phyloP scores from a whole-genome alignment of 2,113 vertebrate genomes.

The Semicossyphus pulcher region DNA sequence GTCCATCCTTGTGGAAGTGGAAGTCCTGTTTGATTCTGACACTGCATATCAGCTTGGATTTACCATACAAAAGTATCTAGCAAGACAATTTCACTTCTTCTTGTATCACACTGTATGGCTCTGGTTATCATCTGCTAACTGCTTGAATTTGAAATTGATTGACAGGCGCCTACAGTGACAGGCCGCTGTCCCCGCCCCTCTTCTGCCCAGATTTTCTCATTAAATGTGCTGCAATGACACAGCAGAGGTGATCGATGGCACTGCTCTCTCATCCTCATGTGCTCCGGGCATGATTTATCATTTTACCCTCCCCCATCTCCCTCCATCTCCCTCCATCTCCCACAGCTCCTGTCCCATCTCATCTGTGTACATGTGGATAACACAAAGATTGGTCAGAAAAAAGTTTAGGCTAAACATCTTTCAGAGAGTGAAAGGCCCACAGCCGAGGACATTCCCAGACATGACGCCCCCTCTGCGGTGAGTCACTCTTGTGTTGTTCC shows the following conservation, averaged over 20 bases:
- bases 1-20: background rate
- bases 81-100: background rate
- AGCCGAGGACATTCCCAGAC: conserved; percentile 12
- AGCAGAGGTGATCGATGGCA: conserved; percentile 52
- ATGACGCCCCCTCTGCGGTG: background rate
- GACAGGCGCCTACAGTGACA: conserved; percentile 40
- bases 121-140: background rate
- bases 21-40: background rate
- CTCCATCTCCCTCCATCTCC: conserved; percentile 3
- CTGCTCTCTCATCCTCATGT: conserved; percentile 17
- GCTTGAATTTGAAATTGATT: conserved; percentile 27
- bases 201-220: conserved; percentile 60
- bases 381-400: background rate
- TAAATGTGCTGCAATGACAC: conserved; percentile 43
- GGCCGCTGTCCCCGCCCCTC: conserved; percentile 25
- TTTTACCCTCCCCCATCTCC: background rate
- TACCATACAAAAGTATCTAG: background rate
- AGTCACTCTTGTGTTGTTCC: conserved; percentile 16
- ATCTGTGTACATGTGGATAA: background rate
- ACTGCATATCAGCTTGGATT: background rate
- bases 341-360: conserved; percentile 9
- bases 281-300: conserved; percentile 49
- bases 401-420: background rate
- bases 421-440: background rate
- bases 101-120: background rate